Evolutionary conservation across 2,888 invertebrate genomes (phyloP).

Genomic region (Stenichneumon culpator): DNA sequence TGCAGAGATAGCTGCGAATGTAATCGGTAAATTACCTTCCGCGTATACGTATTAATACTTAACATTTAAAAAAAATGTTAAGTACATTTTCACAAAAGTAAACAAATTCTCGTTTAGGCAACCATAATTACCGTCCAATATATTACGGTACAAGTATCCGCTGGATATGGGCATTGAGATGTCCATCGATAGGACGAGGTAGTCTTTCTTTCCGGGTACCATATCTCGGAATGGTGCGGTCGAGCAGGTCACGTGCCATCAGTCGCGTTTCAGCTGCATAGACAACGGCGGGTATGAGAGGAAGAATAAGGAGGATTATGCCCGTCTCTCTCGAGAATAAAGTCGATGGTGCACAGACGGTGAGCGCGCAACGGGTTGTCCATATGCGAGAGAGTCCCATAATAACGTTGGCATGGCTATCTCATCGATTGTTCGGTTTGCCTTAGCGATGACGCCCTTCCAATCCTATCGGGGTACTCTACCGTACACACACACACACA

Average conservation of each 20-base stretch:
- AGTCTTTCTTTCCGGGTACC: slow-evolving; percentile 72
- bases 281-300: slow-evolving; percentile 74
- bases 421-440: slow-evolving; percentile 80
- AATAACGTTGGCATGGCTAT: slow-evolving; percentile 75
- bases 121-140: slow-evolving; percentile 4
- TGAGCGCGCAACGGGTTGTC: slow-evolving; percentile 56
- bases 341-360: slow-evolving; percentile 30
- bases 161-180: slow-evolving; percentile 75
- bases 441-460: slow-evolving; percentile 69
- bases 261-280: slow-evolving; percentile 68
- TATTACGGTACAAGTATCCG: slow-evolving; percentile 9
- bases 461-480: slow-evolving; percentile 34
- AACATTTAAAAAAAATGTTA: not conserved
- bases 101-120: not conserved
- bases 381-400: slow-evolving; percentile 64
- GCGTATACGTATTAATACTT: too few species aligned
- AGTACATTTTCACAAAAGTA: not conserved
- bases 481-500: not conserved
- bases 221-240: slow-evolving; percentile 47
- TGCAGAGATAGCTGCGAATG: not conserved
- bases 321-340: slow-evolving; percentile 17
- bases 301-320: slow-evolving; percentile 39
- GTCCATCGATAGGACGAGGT: slow-evolving; percentile 73
- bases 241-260: slow-evolving; percentile 76
- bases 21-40: not conserved